These are phyloP conservation scores for human (Homo sapiens) DNA, from an alignment of 2,113 vertebrate species.

Conservation along the genomic window GRCh38 chr2:27507501-27508000, in stretches of 20 bases:
- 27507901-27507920: not conserved
- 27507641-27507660: not conserved
- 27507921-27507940: not conserved
- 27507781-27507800: slow-evolving; percentile 6
- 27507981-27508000: slow-evolving; percentile 76
- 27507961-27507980: slow-evolving; percentile 77
- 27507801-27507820: not conserved
- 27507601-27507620: not conserved
- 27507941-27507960: not conserved
- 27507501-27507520: not conserved
- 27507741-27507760: slow-evolving; percentile 86
- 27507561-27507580: not conserved
- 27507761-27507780: slow-evolving; percentile 85
- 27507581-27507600: not conserved
- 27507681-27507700: slow-evolving; percentile 83
- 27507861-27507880: not conserved
- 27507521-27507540: not conserved
- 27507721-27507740: slow-evolving; percentile 80
- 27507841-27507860: not conserved
- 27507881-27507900: not conserved
- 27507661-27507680: slow-evolving; percentile 63
- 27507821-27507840: not conserved
- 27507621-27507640: not conserved
- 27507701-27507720: slow-evolving; percentile 84
- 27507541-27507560: not conserved